Conservation (phyloP, 2,888 invertebrate species). For the Apeira syringaria region DNA sequence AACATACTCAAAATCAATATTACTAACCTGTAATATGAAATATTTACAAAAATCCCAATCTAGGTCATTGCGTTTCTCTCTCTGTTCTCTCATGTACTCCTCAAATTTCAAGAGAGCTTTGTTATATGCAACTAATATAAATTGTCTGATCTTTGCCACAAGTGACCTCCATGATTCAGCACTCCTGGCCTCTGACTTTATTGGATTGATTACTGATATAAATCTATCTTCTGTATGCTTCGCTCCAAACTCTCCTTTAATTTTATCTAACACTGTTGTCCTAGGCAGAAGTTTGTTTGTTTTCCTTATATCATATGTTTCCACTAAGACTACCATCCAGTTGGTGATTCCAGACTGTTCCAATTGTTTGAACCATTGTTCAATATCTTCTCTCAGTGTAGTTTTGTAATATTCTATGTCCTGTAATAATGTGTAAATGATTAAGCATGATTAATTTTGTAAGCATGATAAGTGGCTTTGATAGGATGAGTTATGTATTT, state of each 20-base stretch:
- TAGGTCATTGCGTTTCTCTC: slow-evolving; percentile 94
- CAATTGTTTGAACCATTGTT: slow-evolving; percentile 92
- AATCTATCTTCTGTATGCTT: slow-evolving; percentile 93
- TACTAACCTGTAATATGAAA: slow-evolving; percentile 92
- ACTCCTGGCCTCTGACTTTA: slow-evolving; percentile 93
- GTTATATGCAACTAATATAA: slow-evolving; percentile 94
- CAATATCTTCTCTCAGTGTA: slow-evolving; percentile 94
- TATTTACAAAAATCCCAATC: slow-evolving; percentile 98
- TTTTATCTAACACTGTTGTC: slow-evolving; percentile 97
- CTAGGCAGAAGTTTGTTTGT: slow-evolving; percentile 95
- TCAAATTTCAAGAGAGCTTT: slow-evolving; percentile 93
- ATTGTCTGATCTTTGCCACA: slow-evolving; percentile 91
- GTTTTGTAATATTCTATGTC: slow-evolving; percentile 96
- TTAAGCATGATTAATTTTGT: slow-evolving; percentile 1
- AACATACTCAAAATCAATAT: not conserved
- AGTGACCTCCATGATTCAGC: slow-evolving; percentile 96
- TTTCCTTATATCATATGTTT: slow-evolving; percentile 95
- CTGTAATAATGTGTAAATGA: slow-evolving; percentile 70
- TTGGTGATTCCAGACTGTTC: slow-evolving; percentile 90
- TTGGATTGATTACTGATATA: slow-evolving; percentile 95
- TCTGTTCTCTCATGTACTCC: slow-evolving; percentile 93
- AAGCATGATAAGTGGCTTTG: too few relatives aligned
- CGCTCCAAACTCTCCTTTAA: slow-evolving; percentile 95
- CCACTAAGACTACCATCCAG: slow-evolving; percentile 97
- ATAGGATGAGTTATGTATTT: too few relatives aligned